Percentiles rank a stretch among this genome's conserved stretches.
Conservation (phyloP, 2,888 invertebrate species). For the Andrena praecox region DNA sequence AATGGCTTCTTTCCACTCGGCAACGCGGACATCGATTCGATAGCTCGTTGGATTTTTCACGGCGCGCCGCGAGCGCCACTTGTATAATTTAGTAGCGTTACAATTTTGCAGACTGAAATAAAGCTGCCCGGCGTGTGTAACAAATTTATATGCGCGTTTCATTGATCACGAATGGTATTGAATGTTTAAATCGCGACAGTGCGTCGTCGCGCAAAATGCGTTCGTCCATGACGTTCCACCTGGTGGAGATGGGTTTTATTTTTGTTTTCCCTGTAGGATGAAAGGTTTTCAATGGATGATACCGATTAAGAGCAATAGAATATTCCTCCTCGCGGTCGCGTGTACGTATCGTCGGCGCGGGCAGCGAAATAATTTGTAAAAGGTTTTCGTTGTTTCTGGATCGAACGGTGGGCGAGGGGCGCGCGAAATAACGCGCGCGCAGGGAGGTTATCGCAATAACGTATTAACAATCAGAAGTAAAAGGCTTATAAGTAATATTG, state of each 20-base stretch:
- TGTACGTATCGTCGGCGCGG: neutral
- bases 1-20: neutral
- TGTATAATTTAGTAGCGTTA: conserved; percentile 41
- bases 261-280: neutral
- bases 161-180: conserved; percentile 42
- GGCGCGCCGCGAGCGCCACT: neutral
- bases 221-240: conserved; percentile 11
- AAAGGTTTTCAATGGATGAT: neutral
- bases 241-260: conserved; percentile 20
- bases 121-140: conserved; percentile 36
- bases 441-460: conserved; percentile 47
- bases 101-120: conserved; percentile 37
- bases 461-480: conserved; percentile 58
- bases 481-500: conserved; percentile 64
- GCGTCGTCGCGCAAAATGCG: neutral
- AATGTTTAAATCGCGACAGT: conserved; percentile 52
- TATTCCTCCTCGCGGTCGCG: conserved; percentile 4
- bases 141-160: conserved; percentile 47
- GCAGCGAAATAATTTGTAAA: conserved; percentile 22
- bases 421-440: conserved; percentile 12
- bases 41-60: neutral
- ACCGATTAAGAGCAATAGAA: conserved; percentile 3
- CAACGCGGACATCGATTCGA: neutral
- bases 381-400: neutral
- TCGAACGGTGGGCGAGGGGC: neutral